A percentile compares a stretch with the other conserved stretches of the same genome.
Evolutionary conservation across 2,797 vertebrate genomes (phyloP).

Genomic region (Luscinia luscinia): DNA sequence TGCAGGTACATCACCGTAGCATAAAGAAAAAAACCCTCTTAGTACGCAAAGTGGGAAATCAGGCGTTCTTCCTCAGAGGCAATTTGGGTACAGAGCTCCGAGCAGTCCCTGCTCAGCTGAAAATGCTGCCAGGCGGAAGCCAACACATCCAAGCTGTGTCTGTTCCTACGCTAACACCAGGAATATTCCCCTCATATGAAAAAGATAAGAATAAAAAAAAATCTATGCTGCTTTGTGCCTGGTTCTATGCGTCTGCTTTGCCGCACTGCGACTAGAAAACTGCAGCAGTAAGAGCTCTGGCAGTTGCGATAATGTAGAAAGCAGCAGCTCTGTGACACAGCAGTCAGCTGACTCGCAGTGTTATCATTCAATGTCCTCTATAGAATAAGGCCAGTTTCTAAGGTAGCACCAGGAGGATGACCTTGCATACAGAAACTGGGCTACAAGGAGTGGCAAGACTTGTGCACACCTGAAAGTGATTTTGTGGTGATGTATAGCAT

Average conservation of each 20-base stretch:
- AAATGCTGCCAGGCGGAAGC: slow-evolving; percentile 80
- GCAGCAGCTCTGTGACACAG: slow-evolving; percentile 81
- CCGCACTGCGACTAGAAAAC: slow-evolving; percentile 81
- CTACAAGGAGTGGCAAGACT: not conserved
- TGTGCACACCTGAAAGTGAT: slow-evolving; percentile 26
- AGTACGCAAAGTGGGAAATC: slow-evolving; percentile 60
- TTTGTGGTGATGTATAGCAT: not conserved
- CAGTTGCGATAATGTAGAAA: slow-evolving; percentile 81
- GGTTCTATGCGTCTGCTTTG: slow-evolving; percentile 79
- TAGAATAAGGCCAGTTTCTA: slow-evolving; percentile 75
- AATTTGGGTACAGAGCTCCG: slow-evolving; percentile 63
- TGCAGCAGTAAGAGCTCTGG: slow-evolving; percentile 81
- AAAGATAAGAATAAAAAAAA: slow-evolving; percentile 71
- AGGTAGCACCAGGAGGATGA: slow-evolving; percentile 71
- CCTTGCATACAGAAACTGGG: slow-evolving; percentile 49
- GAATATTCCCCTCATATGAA: slow-evolving; percentile 76
- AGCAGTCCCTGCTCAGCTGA: slow-evolving; percentile 75
- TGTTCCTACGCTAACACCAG: slow-evolving; percentile 75
- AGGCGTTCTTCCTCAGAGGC: slow-evolving; percentile 70
- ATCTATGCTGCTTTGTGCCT: slow-evolving; percentile 75
- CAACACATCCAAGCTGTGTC: slow-evolving; percentile 79
- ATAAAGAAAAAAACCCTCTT: slow-evolving; percentile 13
- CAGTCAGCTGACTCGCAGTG: slow-evolving; percentile 86
- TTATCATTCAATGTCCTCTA: slow-evolving; percentile 83
- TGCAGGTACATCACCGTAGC: slow-evolving; percentile 73